Evolutionary conservation across 2,888 invertebrate genomes (phyloP), one percentile per base, ranked within the genome.

Genomic region (Digitonthophagus gazella): DNA sequence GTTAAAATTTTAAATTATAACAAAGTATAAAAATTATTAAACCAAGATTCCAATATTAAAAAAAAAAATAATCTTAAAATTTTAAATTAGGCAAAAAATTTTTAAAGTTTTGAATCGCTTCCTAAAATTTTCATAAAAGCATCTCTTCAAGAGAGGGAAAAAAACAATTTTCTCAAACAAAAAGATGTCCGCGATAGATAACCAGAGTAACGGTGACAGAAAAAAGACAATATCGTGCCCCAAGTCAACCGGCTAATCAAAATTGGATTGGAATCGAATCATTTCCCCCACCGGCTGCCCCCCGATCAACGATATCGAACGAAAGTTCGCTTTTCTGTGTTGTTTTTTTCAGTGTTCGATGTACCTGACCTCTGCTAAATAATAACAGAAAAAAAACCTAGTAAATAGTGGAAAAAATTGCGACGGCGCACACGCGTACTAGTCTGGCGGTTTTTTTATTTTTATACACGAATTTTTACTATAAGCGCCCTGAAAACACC

Each of bases 261-360:
- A 76, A 76, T 76, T 75, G 72, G 72, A 76, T 75, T 71, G 75
- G 74, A 77, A 76, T 77, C 74, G 75, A 77, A 77, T 73, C 74
- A 71, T 68, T 72, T 69, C 57, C 66, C n/a, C 69, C 66, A 58
- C 55, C 19, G 54, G 15, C 69, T 14, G 64, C 15, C 64, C 20
- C 16, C 20, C 65, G 61, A 28, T 67, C 44, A 28, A 22, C 58
- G 58, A 44, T 66, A 68, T 58, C 67, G 67, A 70, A 75, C 28
- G 28, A 44, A 44, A 44, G 28, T 44, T 44, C 28, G 28, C 28
- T 44, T 44, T 44, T 44, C 28, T 44, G 28, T 44, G 28, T 76
- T 71, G 70, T 73, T 75, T 71, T 67, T 69, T 74, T 65, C 69
- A 69, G 69, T 71, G 69, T 71, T 74, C 64, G 69, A 69, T 67